A percentile compares a stretch with the other conserved stretches of the same genome.
phyloP scores from a whole-genome alignment of 2,113 vertebrate genomes.

The Urocynchramus pylzowi region DNA sequence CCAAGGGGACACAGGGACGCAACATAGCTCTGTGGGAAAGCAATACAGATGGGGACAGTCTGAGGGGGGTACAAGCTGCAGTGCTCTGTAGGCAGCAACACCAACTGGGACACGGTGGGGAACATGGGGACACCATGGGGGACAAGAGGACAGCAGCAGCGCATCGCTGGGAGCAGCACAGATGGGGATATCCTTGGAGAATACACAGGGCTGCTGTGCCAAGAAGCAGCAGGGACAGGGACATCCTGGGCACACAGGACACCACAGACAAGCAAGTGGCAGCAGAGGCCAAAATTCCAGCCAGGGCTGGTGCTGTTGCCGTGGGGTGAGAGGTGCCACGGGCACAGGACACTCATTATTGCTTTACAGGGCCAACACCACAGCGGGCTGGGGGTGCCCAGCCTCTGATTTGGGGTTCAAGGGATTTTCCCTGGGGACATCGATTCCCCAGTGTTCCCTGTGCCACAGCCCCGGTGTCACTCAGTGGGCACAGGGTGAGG shows the following conservation, averaged over 20 bases:
- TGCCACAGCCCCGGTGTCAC: accelerated
- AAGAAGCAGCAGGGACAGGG: not conserved
- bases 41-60: not conserved
- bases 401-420: not conserved
- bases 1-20: not conserved
- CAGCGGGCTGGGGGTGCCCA: accelerated
- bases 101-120: accelerated
- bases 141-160: accelerated
- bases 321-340: accelerated
- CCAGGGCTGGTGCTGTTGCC: accelerated
- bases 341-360: not conserved
- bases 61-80: not conserved
- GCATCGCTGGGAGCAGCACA: not conserved
- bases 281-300: not conserved
- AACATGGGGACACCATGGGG: not conserved
- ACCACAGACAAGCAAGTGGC: not conserved
- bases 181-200: not conserved
- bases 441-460: not conserved
- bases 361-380: not conserved
- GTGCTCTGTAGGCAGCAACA: not conserved
- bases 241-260: not conserved
- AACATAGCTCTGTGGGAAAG: not conserved
- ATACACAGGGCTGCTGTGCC: not conserved
- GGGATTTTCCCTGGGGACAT: not conserved
- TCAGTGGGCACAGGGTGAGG: not conserved